Evolutionary conservation across 1,140 invertebrate genomes (phyloP).

Genomic region (Nephila pilipes): DNA sequence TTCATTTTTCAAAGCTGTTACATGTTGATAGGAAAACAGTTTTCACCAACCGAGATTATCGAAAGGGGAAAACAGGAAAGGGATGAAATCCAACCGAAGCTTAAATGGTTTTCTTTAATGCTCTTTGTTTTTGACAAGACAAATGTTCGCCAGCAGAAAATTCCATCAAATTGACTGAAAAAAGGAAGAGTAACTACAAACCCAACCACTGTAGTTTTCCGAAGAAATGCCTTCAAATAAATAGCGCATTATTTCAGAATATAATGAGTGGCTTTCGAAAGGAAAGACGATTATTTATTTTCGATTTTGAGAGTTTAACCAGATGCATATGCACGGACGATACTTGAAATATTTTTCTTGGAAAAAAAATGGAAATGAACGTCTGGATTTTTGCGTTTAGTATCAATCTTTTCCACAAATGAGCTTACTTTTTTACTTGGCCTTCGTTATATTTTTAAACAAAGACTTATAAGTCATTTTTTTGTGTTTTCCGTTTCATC

Average conservation of each 20-base stretch:
- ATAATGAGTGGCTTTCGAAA: conserved; percentile 69
- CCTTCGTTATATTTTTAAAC: neutral
- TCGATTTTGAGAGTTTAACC: conserved; percentile 34
- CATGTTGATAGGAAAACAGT: conserved; percentile 75
- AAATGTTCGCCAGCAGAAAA: conserved; percentile 59
- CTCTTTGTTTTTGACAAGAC: conserved; percentile 75
- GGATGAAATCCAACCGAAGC: conserved; percentile 70
- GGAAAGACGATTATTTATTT: conserved; percentile 61
- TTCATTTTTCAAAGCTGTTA: conserved; percentile 75
- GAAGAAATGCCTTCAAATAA: conserved; percentile 71
- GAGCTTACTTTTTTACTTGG: conserved; percentile 34
- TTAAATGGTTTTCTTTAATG: conserved; percentile 74
- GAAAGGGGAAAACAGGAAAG: conserved; percentile 39
- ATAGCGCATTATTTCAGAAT: conserved; percentile 70
- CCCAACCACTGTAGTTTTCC: conserved; percentile 34
- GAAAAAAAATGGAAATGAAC: neutral
- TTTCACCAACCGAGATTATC: conserved; percentile 74
- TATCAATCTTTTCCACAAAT: conserved; percentile 55
- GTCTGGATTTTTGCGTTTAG: conserved; percentile 3
- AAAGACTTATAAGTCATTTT: neutral
- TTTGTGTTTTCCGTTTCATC: neutral
- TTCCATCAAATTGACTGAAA: conserved; percentile 74
- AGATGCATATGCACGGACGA: conserved; percentile 15
- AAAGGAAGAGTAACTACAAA: conserved; percentile 53
- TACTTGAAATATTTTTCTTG: conserved; percentile 11